These are phyloP conservation scores for Melanerpes formicivorus DNA, from an alignment of 2,113 vertebrate genomes.

Conservation along the genomic window DNA sequence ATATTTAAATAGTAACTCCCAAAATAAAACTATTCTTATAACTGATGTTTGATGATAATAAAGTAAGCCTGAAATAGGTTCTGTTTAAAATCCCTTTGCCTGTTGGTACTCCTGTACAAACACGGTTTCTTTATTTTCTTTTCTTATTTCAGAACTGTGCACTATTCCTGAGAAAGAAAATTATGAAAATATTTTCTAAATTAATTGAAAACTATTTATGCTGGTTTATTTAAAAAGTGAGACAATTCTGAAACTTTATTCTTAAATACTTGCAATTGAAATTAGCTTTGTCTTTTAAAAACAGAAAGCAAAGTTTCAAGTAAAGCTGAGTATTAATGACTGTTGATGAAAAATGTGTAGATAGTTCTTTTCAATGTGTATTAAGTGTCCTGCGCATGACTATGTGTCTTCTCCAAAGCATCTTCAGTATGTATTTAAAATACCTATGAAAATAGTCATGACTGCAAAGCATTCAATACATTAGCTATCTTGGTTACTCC, in stretches of 20 bases:
- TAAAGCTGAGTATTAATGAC: neutral
- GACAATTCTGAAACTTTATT: neutral
- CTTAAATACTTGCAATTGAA: neutral
- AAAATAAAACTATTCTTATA: neutral
- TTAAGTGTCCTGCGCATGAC: neutral
- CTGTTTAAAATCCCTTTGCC: neutral
- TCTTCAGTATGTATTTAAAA: neutral
- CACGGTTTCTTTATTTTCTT: neutral
- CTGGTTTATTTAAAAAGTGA: neutral
- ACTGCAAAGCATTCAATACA: neutral
- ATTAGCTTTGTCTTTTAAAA: neutral
- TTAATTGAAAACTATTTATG: neutral
- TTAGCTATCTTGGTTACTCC: neutral
- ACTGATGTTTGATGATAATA: neutral
- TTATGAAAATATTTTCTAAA: neutral
- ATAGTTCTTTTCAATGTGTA: neutral
- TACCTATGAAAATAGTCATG: neutral
- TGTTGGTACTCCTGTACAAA: neutral
- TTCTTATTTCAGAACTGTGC: neutral
- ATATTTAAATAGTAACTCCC: neutral
- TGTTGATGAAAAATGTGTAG: neutral
- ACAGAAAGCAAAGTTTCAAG: neutral
- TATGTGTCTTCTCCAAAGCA: neutral
- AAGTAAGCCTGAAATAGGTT: neutral
- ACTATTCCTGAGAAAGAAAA: neutral